These are phyloP conservation scores for Drosophila diplacantha DNA, from an alignment of 2,888 invertebrate species.

Conservation along the genomic window DNA sequence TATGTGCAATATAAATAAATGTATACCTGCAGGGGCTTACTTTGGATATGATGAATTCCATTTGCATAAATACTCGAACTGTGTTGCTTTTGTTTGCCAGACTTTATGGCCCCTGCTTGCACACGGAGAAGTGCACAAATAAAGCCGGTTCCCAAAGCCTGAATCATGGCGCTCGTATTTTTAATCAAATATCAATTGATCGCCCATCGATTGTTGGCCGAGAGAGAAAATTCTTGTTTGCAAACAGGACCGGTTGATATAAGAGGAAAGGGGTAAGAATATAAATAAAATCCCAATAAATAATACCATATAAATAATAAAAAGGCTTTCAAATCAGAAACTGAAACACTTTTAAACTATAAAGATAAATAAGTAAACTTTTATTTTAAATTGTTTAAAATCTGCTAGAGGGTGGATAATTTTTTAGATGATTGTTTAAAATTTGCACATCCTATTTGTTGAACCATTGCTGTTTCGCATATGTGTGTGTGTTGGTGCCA, in stretches of 20 bases:
- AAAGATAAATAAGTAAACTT: no score
- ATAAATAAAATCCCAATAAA: neutral
- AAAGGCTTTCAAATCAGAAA: neutral
- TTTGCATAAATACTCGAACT: slow-evolving; percentile 39
- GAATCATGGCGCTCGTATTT: slow-evolving; percentile 28
- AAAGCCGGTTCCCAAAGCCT: slow-evolving; percentile 27
- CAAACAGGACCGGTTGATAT: neutral
- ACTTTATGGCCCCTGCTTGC: slow-evolving; percentile 5
- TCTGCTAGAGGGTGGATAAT: no score
- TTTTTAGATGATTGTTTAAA: no score
- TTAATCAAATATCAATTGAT: slow-evolving; percentile 40
- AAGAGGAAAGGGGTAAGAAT: neutral
- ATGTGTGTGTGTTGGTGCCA: slow-evolving; percentile 24
- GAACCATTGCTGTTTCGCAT: slow-evolving; percentile 8
- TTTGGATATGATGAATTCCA: slow-evolving; percentile 37
- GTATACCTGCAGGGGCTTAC: slow-evolving; percentile 5
- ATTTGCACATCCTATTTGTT: neutral
- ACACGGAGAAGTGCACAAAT: slow-evolving; percentile 13
- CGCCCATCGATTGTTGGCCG: slow-evolving; percentile 17
- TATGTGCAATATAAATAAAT: slow-evolving; percentile 10
- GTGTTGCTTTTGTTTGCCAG: slow-evolving; percentile 16
- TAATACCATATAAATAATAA: neutral
- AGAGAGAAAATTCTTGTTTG: neutral
- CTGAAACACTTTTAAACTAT: neutral
- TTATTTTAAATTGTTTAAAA: no score